Evolutionary conservation across 2,888 invertebrate species (phyloP), one percentile per base, ranked within the genome.

Genomic region (Anoncus sp.): DNA sequence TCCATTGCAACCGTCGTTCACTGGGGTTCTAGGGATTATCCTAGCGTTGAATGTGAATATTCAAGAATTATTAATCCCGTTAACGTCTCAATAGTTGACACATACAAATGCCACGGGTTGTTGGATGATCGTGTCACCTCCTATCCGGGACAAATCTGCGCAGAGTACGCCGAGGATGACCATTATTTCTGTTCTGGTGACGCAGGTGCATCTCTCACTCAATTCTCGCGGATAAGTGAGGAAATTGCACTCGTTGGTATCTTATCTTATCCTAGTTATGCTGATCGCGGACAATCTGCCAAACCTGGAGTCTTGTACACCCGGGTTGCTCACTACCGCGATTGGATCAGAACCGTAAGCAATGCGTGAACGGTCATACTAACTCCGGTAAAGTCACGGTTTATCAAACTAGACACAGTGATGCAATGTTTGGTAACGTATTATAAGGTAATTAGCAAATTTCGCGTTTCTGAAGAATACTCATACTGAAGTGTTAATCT

Each of bases 151-250:
- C 10, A 66, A 66, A 66, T 66, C 66, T 66, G 66, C 38, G 20
- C 27, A 2, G 3, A 40, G 16, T 66, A 20, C 31, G 3, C 20
- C 35, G 31, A 14, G 20, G 47, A 63, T 35, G 18, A 49, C 14
- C 18, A 47, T 20, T n/a, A 49, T n/a, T 63, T 63, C 49, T 63
- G 63, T 9, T 20, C 35, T 4, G 63, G 63, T 20, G 63, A 63
- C 31, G 47, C 20, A 40, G 66, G 66, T 43, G 51, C 40, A 27
- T 24, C 66, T 14, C 66, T 66, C 16, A 27, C 49, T 12, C 6
- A 18, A 35, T 35, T 22, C 20, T 63, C 63, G 1, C 12, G 5
- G 1, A 31, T 7, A 31, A 49, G 35, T 7, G 12, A 20, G 9
- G 10, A 45, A 18, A 18, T 35, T 20, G 20, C 63, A 47, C 63